Base-by-base conservation (phyloP, 2,797 vertebrate genomes). In the Sebastes iracundus region DNA sequence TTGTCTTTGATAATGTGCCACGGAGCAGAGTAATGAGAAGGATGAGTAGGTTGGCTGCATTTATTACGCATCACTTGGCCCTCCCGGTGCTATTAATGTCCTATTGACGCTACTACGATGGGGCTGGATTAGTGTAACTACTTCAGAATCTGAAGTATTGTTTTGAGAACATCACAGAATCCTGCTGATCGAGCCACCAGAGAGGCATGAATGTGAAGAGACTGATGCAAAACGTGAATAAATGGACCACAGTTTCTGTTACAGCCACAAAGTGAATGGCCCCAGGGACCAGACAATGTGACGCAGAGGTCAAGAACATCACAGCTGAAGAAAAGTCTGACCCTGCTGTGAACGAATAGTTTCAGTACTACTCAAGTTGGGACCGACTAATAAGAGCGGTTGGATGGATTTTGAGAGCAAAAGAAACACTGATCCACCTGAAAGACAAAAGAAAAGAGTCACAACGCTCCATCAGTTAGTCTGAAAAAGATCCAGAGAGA, bases 81-180 rank as follows among this genome's bases (percentile, higher is more conserved):
- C 27, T 58, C 42, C 72, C 62, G 18, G 46, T 55, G 72, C 67
- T 80, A 59, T 83, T 81, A 55, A 71, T 60, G 70, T 55, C 35
- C 52, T 38, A 11, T n/a, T 81, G 85, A 70, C 16, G 62, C 32
- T 16, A 53, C 58, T 23, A 5, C 2, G 5, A 22, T 28, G 23
- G 16, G 18, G 61, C 72, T 7, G 46, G 38, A 42, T 16, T 42
- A 16, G 38, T 42, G 14, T 42, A 13, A 35, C 35, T 16, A 42
- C 38, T 42, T 42, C 38, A 42, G 38, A 42, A 42, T 42, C 38
- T 42, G 14, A 42, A 42, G 38, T 42, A 42, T 42, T 42, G 38
- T 42, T 42, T 42, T 42, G 38, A 42, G 38, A 38, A 66, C 62
- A 13, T 53, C 10, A 7, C 2, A 59, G 1, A 76, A 77, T 27